These are phyloP conservation scores for Chrysochloris asiatica DNA, from an alignment of 2,113 vertebrate genomes.

Conservation along the genomic window DNA sequence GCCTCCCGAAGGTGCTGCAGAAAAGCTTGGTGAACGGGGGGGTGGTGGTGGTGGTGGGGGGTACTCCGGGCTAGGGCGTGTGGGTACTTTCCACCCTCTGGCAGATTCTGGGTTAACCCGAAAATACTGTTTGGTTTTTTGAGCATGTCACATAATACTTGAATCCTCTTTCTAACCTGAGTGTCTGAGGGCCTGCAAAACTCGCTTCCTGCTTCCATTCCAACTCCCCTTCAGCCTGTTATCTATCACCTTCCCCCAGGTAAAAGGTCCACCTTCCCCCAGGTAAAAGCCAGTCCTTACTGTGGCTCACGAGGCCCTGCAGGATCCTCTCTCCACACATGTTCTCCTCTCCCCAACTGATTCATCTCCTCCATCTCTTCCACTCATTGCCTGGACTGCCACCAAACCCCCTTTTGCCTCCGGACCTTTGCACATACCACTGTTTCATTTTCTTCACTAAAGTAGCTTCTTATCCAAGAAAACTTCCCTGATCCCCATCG, in stretches of 20 bases:
- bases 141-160: background rate
- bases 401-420: background rate
- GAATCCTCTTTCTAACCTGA: background rate
- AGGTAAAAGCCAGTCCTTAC: background rate
- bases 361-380: background rate
- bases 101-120: conserved; percentile 18
- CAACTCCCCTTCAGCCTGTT: background rate
- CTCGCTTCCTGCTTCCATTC: background rate
- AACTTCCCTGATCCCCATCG: background rate
- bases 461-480: background rate
- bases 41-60: too few relatives aligned
- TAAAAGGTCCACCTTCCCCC: background rate
- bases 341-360: background rate
- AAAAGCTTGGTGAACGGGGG: accelerated
- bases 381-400: too few relatives aligned
- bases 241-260: background rate
- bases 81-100: background rate
- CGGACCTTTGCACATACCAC: conserved; percentile 19
- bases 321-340: background rate
- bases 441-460: too few relatives aligned
- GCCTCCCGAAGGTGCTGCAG: background rate
- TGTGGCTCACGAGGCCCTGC: background rate
- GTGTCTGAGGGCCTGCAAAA: background rate
- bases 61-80: background rate
- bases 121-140: conserved; percentile 61